Base-by-base conservation (phyloP, 2,888 invertebrate genomes). In the Argyra leucocephala region DNA sequence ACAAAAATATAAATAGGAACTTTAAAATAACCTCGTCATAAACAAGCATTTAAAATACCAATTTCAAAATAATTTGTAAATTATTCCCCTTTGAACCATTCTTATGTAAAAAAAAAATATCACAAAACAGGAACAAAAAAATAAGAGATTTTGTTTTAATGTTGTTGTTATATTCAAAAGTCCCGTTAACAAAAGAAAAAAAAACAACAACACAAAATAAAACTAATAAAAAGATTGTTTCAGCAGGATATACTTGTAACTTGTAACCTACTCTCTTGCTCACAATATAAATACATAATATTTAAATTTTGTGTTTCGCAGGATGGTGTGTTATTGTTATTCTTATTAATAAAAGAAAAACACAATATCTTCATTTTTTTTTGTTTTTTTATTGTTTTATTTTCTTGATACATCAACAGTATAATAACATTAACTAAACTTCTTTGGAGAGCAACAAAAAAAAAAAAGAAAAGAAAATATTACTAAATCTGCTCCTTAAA, bases 31-130 rank as follows among this genome's bases (percentile, higher is more conserved):
- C 10, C 31, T 48, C 12, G 9, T 48, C 48, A 48, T 48, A 48
- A 48, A 48, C 48, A 48, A 5, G 48, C 48, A 4, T 48, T 48
- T 48, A 48, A 48, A 48, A 48, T 48, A 48, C 48, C 48, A 48
- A 48, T 48, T 48, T 48, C 12, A 48, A 48, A 48, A 48, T 48
- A 48, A 48, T 48, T 48, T 48, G 48, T 48, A 48, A 48, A 48
- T 48, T 48, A 48, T 48, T 48, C 48, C 48, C 48, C 48, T 48
- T 48, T 48, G 48, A 18, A 18, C 48, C n/a, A 48, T 48, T 12
- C 18, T 48, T 31, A 31, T 31, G 9, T 26, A 26, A 6, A 26
- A 6, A 26, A 6, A 26, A 6, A n/a, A n/a, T n/a, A n/a, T 6
- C 31, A 7, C 12, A 31, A 31, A 26, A 26, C 7, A 26, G n/a